phyloP scores from a whole-genome alignment of 2,888 invertebrate genomes.

The Torymus texanus region DNA sequence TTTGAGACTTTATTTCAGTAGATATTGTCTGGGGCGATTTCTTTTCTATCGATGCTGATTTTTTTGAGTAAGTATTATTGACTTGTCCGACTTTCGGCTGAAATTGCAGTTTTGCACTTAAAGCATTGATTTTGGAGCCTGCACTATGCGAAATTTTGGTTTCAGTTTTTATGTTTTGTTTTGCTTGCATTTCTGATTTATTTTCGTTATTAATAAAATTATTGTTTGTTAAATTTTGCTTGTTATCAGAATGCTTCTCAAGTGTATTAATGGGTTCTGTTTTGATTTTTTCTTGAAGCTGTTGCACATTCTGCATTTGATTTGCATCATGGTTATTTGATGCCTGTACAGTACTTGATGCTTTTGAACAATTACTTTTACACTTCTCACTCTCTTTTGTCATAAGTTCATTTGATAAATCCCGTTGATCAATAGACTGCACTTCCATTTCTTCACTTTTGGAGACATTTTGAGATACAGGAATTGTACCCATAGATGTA shows the following conservation, averaged over 20 bases:
- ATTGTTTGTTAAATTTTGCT: slow-evolving; percentile 36
- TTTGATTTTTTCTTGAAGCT: slow-evolving; percentile 39
- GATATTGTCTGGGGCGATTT: slow-evolving; percentile 40
- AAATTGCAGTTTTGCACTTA: slow-evolving; percentile 71
- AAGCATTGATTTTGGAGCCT: slow-evolving; percentile 72
- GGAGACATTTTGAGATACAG: slow-evolving; percentile 41
- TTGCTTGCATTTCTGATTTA: slow-evolving; percentile 35
- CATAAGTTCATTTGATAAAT: slow-evolving; percentile 50
- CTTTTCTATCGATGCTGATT: slow-evolving; percentile 51
- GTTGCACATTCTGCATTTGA: slow-evolving; percentile 20
- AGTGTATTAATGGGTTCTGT: background rate
- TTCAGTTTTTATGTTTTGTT: slow-evolving; percentile 54
- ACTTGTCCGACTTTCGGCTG: slow-evolving; percentile 71
- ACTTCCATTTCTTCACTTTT: slow-evolving; percentile 57
- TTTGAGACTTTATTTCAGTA: slow-evolving; percentile 20
- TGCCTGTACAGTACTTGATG: background rate
- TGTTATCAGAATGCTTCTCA: slow-evolving; percentile 30
- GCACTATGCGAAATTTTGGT: slow-evolving; percentile 57
- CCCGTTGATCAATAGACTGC: slow-evolving; percentile 51
- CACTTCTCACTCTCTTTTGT: slow-evolving; percentile 30
- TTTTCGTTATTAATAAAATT: slow-evolving; percentile 35
- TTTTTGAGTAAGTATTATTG: slow-evolving; percentile 70
- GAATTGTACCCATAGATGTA: slow-evolving; percentile 29
- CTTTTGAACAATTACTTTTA: slow-evolving; percentile 35
- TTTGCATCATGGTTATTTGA: background rate